Conservation (phyloP, 2,888 invertebrate species). For the Scelioninae gen. 1 region DNA sequence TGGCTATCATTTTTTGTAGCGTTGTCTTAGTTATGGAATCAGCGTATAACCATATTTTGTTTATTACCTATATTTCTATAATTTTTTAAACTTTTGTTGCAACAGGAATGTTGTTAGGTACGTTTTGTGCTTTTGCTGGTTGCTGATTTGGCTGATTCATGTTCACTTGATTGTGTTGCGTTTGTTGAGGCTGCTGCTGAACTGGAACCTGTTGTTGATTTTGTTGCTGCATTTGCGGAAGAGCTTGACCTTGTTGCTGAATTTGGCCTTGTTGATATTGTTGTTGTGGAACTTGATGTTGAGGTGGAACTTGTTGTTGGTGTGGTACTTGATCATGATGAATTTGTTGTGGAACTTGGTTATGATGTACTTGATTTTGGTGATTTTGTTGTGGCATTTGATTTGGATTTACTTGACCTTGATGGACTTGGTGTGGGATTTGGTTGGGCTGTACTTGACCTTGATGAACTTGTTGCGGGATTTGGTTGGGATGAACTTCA, state of each 20-base stretch:
- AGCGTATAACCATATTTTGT: too few relatives aligned
- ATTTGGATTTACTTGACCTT: slow-evolving; percentile 72
- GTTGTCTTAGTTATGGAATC: too few relatives aligned
- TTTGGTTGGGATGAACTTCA: slow-evolving; percentile 71
- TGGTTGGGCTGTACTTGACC: slow-evolving; percentile 72
- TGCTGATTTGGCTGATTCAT: slow-evolving; percentile 50
- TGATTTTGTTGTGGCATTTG: slow-evolving; percentile 69
- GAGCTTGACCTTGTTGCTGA: slow-evolving; percentile 68
- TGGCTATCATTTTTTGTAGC: background rate
- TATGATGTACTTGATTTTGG: slow-evolving; percentile 70
- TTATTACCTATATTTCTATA: slow-evolving; percentile 1
- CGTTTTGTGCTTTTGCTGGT: slow-evolving; percentile 19
- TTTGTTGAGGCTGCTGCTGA: slow-evolving; percentile 70
- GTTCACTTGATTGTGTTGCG: slow-evolving; percentile 50
- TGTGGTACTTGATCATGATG: slow-evolving; percentile 73
- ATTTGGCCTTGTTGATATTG: slow-evolving; percentile 72
- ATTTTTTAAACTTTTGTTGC: slow-evolving; percentile 23
- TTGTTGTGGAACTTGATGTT: slow-evolving; percentile 64
- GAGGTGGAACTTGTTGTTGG: slow-evolving; percentile 73
- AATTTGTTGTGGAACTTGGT: slow-evolving; percentile 64
- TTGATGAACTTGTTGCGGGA: slow-evolving; percentile 70
- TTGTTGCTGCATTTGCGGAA: slow-evolving; percentile 50
- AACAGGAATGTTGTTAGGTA: slow-evolving; percentile 37
- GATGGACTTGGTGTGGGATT: slow-evolving; percentile 68
- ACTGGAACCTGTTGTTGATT: slow-evolving; percentile 67